Base-by-base conservation (phyloP, 2,113 vertebrate species). In the Neopipo cinnamomea region DNA sequence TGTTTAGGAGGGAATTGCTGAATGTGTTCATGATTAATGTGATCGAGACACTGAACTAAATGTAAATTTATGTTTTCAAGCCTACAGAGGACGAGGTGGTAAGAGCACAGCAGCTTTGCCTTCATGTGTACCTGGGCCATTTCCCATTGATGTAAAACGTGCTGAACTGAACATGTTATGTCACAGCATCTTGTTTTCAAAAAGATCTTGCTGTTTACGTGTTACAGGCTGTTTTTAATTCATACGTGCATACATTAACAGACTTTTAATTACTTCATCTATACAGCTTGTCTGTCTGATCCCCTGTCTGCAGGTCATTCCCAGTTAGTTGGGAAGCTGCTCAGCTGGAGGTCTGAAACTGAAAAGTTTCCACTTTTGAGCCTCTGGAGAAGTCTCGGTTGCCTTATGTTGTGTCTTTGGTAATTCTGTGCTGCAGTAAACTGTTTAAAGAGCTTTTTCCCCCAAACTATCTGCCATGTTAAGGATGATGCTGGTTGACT, bases 21-120 rank as follows among this genome's bases (percentile, higher is more conserved):
- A 77, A 62, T 67, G 93, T 95, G 91, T 85, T 98, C 19, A 1
- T 97, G 88, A 94, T 95, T 84, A 79, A 89, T 85, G 73, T 93
- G 89, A 95, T 87, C 63, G 14, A 77, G 90, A 97, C 91, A 59
- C 86, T 92, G 91, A 98, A 98, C 97, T 99, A 99, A 98, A 98
- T 98, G 83, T 98, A 96, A 97, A 98, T 98, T 99, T 98, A 93
- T 98, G 97, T 98, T 99, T 99, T 98, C 99, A 99, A 99, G 99
- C 99, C 98, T 98, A 46, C 96, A 68, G 98, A 99, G 98, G 99
- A 99, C 49, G 99, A 99, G 98, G 99, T 98, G 99, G 99, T 99
- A 99, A 99, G 99, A 98, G 79, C 86, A 76, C 68, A 92, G 97
- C 90, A 62, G 93, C 95, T 97, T 93, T 96, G 95, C 96, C 65